Conservation (phyloP, 2,797 vertebrate species). For the Pangasius mekongensis region DNA sequence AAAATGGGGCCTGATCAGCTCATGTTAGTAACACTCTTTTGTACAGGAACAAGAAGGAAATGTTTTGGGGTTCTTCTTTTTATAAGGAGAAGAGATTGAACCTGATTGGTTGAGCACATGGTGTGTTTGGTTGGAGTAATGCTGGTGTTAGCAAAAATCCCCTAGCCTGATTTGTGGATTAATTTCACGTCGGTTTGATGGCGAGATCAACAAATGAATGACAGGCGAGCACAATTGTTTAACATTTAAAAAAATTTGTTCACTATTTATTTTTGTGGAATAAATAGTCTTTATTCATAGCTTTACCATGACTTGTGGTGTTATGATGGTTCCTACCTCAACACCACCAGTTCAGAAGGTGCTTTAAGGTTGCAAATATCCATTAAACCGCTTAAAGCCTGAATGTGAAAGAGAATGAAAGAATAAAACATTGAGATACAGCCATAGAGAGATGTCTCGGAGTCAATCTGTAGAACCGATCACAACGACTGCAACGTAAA, state of each 20-base stretch:
- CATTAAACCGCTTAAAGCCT: background rate
- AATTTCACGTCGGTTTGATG: background rate
- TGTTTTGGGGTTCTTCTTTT: background rate
- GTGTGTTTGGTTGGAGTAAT: background rate
- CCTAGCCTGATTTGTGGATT: background rate
- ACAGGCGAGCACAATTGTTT: background rate
- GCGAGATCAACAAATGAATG: background rate
- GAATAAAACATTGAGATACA: no score
- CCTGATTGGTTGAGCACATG: background rate
- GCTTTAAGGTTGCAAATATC: background rate
- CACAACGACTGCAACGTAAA: slow-evolving; percentile 25
- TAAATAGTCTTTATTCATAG: no score
- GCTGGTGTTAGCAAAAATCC: background rate
- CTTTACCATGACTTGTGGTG: background rate
- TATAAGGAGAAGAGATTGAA: background rate
- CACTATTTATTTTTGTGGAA: background rate
- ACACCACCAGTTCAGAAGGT: background rate
- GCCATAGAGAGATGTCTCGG: background rate
- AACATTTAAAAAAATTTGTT: background rate
- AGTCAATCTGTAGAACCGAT: slow-evolving; percentile 39
- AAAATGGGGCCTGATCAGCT: background rate
- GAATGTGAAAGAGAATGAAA: background rate
- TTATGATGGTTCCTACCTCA: background rate
- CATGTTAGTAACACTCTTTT: background rate
- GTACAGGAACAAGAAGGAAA: background rate